These are phyloP conservation scores for Zhuqinia jingwanae DNA, from an alignment of 2,888 invertebrate species.

Conservation along the genomic window DNA sequence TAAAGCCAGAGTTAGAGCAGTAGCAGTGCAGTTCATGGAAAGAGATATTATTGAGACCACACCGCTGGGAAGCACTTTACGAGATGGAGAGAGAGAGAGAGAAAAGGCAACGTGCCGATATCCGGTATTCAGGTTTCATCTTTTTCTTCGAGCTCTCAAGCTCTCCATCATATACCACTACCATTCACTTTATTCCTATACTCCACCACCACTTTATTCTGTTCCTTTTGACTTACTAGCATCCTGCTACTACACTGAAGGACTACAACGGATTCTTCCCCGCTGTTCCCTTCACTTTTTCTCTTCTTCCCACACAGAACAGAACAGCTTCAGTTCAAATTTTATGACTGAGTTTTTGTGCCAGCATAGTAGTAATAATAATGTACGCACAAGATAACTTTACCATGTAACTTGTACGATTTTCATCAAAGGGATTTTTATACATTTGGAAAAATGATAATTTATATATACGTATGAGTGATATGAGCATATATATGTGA, in stretches of 20 bases:
- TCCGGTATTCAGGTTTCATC: slow-evolving; percentile 64
- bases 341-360: slow-evolving; percentile 32
- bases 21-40: not conserved
- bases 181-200: slow-evolving; percentile 1
- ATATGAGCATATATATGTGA: not conserved
- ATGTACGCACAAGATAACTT: not conserved
- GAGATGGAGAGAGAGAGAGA: too few species aligned
- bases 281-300: slow-evolving; percentile 18
- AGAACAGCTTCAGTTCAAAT: slow-evolving; percentile 9
- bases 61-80: slow-evolving; percentile 32
- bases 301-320: slow-evolving; percentile 36
- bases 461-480: not conserved
- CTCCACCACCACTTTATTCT: not conserved
- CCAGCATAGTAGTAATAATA: not conserved
- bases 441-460: too few species aligned
- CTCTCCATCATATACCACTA: not conserved
- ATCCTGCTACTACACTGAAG: not conserved
- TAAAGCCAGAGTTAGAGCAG: not conserved
- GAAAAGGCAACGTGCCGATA: slow-evolving; percentile 61
- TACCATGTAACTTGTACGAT: slow-evolving; percentile 13
- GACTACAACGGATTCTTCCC: not conserved
- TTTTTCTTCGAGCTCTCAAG: not conserved
- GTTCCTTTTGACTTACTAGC: not conserved
- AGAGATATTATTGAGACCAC: slow-evolving; percentile 46
- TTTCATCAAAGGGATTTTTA: not conserved